Base-by-base conservation (phyloP, 2,797 vertebrate species). In the Xiphophorus birchmanni region DNA sequence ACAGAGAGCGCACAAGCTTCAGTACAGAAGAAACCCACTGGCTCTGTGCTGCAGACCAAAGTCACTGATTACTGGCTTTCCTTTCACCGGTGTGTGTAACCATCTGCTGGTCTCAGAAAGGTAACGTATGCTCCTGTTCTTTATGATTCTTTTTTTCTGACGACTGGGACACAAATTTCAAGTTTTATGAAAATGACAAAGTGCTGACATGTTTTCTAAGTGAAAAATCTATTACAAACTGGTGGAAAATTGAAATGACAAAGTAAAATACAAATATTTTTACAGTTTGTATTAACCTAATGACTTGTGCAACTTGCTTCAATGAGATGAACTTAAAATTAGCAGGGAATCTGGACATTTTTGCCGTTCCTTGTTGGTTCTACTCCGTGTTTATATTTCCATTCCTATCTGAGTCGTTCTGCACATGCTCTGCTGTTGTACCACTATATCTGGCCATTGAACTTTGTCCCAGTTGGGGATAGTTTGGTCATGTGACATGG, bases 401-500 rank as follows among this genome's bases (percentile, higher is more conserved):
- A 85, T 89, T 54, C 74, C 82, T 81, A 60, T 90, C 88, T 90
- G 87, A 63, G 84, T 82, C 42, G 6, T 71, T 77, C 77, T 9
- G 85, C 90, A 88, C 92, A 90, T 89, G 90, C 80, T 90, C 88
- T 90, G 86, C 86, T 73, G 50, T 86, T 78, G 47, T 86, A 82
- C 84, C 26, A 87, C 95, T 95, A 95, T 95, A 95, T 96, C 90
- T 94, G 94, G 93, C 85, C 56, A 29, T 48, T 96, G 94, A 96
- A 94, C 96, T 96, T 95, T 96, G 93, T 88, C 95, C 96, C 90
- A 96, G 85, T 95, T 96, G 80, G 90, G 92, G 81, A 83, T 87
- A 76, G 88, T 82, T 90, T 85, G 92, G 94, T 95, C 95, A 95
- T 89, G 89, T 95, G 96, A 94, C 94, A 94, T 95, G 95, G 96